Evolutionary conservation across 2,113 vertebrate genomes (phyloP).

Genomic region (Cyphomyrus plagiostoma): DNA sequence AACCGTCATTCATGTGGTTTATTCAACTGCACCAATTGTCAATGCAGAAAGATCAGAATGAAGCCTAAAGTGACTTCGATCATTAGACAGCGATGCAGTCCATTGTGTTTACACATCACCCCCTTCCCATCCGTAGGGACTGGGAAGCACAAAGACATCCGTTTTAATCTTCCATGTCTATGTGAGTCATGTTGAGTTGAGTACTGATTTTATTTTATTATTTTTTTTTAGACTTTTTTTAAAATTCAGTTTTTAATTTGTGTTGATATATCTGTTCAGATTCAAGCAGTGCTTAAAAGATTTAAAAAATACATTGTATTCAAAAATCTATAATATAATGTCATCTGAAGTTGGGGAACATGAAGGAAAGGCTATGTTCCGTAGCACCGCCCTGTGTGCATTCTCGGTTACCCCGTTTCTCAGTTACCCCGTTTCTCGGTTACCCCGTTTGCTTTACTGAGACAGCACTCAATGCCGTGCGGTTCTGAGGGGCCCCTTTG

Average conservation of each 20-base stretch:
- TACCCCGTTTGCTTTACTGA: background rate
- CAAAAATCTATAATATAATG: conserved; percentile 1
- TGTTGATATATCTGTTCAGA: background rate
- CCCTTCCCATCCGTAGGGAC: background rate
- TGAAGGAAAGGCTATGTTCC: background rate
- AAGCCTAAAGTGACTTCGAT: background rate
- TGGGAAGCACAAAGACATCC: background rate
- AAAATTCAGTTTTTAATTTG: background rate
- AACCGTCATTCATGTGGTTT: background rate
- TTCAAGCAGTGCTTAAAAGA: background rate
- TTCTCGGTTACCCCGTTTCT: background rate
- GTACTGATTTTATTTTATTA: background rate
- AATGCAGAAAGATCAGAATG: background rate
- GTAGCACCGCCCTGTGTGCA: background rate
- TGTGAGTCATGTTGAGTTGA: background rate
- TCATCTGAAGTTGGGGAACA: background rate
- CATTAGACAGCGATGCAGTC: conserved; percentile 1
- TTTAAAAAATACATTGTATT: background rate
- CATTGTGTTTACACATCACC: background rate
- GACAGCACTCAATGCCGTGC: background rate
- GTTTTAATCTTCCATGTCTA: background rate
- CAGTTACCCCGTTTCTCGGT: background rate
- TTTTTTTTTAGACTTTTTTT: background rate
- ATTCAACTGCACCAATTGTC: background rate
- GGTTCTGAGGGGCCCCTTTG: background rate